Base-by-base conservation (phyloP, 2,797 vertebrate species). In the Pelodytes ibericus region DNA sequence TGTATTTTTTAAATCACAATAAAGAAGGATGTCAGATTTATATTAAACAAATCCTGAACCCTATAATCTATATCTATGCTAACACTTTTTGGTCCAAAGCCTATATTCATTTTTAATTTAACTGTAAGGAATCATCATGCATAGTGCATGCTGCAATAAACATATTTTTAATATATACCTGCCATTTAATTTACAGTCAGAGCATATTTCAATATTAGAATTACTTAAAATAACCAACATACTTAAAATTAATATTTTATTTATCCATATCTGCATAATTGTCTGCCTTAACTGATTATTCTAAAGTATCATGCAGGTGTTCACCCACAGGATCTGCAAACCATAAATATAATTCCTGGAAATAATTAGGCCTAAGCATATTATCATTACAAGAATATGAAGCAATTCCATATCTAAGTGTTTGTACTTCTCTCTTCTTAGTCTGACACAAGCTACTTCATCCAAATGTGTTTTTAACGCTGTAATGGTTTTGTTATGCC, bases 321-420 rank as follows among this genome's bases (percentile, higher is more conserved):
- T 53, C 22, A 5, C 49, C 49, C 49, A 24, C 3, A 53, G 49
- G 49, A 53, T 13, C 49, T 24, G 24, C 3, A 53, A 53, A 53
- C 22, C 49, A 53, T 53, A 53, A 53, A 53, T 53, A 53, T 53
- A 53, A 53, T 53, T 53, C 49, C 49, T 53, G 49, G 49, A 53
- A 24, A 53, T 53, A 24, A 53, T 53, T 53, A 53, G 16, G 49
- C 24, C 49, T 22, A 53, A 53, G 24, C 49, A 53, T 53, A 53
- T 39, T 39, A 39, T 53, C 49, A 22, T 53, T 53, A 16, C 20
- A 53, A 53, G 49, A 53, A 53, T 20, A 47, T 47, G 22, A 24
- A 53, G 13, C 13, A 16, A 13, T 44, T 10, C 18, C 4, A 22
- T 53, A 22, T 5, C 49, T 24, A 22, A 22, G n/a, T 53, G 49